Evolutionary conservation across 2,888 invertebrate genomes (phyloP).

Genomic region (Panzeria rudis): DNA sequence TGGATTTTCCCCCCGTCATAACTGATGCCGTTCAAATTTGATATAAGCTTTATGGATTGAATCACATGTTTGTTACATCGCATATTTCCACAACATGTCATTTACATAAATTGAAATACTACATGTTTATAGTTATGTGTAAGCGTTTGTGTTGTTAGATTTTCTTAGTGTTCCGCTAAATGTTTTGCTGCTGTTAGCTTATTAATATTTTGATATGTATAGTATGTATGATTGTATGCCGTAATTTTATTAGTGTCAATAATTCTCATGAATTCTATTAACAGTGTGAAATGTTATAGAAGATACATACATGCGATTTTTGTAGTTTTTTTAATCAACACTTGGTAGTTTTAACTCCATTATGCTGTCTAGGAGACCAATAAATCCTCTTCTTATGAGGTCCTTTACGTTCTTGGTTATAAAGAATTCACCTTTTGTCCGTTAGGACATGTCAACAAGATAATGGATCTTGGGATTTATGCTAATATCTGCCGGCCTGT

Average conservation of each 20-base stretch:
- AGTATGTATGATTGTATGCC: background rate
- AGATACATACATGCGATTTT: background rate
- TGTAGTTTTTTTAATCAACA: no score
- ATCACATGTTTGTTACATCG: background rate
- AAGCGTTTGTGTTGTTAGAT: background rate
- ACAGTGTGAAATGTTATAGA: background rate
- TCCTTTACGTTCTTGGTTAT: no score
- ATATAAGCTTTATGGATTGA: conserved; percentile 10
- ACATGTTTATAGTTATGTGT: background rate
- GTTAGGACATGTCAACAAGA: no score
- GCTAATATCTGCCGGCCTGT: no score
- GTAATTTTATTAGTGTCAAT: background rate
- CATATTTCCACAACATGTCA: conserved; percentile 12
- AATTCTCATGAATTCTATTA: background rate
- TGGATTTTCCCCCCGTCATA: conserved; percentile 62
- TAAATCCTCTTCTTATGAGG: no score
- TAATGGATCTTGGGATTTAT: no score
- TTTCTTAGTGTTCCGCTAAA: conserved; percentile 1
- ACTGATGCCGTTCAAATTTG: conserved; percentile 29
- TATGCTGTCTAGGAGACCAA: no score
- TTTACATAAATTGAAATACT: conserved; percentile 16
- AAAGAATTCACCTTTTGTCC: no score
- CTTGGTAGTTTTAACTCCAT: no score
- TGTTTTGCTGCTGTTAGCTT: conserved; percentile 1
- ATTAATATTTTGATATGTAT: background rate